phyloP scores from a whole-genome alignment of 2,888 invertebrate genomes.

The Lysandra bellargus region DNA sequence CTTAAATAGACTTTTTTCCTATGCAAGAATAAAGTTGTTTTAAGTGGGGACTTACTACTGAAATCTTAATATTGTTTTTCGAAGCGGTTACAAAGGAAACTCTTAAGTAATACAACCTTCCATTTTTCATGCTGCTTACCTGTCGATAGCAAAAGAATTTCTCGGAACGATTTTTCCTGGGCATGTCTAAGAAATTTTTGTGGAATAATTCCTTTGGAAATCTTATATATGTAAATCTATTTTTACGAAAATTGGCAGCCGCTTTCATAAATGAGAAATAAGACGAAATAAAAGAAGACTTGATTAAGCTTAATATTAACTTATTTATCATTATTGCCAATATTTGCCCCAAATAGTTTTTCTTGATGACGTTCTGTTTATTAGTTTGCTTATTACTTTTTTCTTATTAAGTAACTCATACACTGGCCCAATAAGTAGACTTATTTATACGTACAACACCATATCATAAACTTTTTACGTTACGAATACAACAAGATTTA shows the following conservation, averaged over 20 bases:
- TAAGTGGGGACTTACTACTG: constrained; percentile 11
- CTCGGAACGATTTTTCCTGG: background rate
- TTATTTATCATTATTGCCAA: constrained; percentile 3
- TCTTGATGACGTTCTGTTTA: background rate
- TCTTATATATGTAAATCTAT: background rate
- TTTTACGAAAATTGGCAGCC: background rate
- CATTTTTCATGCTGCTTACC: constrained; percentile 16
- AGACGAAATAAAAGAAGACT: background rate
- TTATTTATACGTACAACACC: background rate
- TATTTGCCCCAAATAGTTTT: background rate
- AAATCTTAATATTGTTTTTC: constrained; percentile 30
- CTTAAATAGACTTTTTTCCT: constrained; percentile 20
- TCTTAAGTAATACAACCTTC: background rate
- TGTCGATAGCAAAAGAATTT: constrained; percentile 4
- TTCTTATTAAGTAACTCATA: background rate
- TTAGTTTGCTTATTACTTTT: constrained; percentile 12
- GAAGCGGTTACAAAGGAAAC: constrained; percentile 27
- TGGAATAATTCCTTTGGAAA: background rate
- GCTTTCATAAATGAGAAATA: background rate
- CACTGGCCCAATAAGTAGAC: background rate
- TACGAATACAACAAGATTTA: no score
- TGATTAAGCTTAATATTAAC: background rate
- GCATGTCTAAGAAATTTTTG: background rate
- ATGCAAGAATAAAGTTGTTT: constrained; percentile 19
- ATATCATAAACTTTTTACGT: no score